These are phyloP conservation scores for Ifrita kowaldi DNA, from an alignment of 2,113 vertebrate species.

Conservation along the genomic window DNA sequence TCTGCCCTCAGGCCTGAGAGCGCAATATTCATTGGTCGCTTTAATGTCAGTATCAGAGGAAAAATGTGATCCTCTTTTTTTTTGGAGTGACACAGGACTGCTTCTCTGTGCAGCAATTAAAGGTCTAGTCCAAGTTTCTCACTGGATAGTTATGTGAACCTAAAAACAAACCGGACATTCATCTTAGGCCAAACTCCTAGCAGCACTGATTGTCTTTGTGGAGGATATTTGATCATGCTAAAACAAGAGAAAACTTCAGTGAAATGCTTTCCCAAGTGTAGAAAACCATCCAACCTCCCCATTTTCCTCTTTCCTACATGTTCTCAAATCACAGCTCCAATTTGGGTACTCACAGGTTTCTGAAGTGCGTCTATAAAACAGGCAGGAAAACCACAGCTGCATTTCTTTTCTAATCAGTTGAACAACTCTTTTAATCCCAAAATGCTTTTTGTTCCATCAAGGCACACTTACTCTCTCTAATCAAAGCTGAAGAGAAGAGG, in stretches of 20 bases:
- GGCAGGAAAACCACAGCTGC: background rate
- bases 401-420: background rate
- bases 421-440: background rate
- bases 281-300: background rate
- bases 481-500: background rate
- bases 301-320: background rate
- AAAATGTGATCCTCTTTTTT: slow-evolving; percentile 10
- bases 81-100: background rate
- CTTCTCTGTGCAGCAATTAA: slow-evolving; percentile 28
- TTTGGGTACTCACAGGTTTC: background rate
- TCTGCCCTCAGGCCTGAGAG: slow-evolving; percentile 29
- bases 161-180: background rate
- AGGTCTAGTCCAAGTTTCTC: slow-evolving; percentile 21
- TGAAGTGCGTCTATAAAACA: background rate
- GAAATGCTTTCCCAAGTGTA: background rate
- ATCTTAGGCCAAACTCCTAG: background rate
- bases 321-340: background rate
- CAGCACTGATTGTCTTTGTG: background rate
- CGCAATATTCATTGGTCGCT: background rate
- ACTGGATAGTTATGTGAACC: slow-evolving; percentile 18
- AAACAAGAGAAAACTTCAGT: background rate
- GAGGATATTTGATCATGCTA: background rate
- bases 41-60: slow-evolving; percentile 17
- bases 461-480: background rate
- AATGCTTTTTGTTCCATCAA: background rate